Evolutionary conservation across 2,113 vertebrate genomes (phyloP).

Genomic region (Quiscalus mexicanus): DNA sequence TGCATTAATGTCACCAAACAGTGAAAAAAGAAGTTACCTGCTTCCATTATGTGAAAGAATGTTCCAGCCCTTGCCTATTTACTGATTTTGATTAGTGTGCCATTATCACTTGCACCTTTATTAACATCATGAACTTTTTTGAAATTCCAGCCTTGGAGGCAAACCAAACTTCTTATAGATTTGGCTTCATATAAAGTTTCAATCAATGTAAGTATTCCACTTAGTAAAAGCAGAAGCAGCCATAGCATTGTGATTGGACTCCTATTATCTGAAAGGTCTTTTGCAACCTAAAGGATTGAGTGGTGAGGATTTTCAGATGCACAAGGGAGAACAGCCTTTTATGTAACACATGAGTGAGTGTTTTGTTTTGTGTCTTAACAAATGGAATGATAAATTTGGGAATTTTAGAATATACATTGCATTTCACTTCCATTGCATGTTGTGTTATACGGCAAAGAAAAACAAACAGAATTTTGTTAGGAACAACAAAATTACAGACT

Average conservation of each 20-base stretch:
- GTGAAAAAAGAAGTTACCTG: slow-evolving; percentile 43
- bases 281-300: neutral
- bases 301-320: neutral
- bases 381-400: neutral
- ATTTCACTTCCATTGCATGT: neutral
- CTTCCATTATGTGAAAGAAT: neutral
- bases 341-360: neutral
- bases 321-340: neutral
- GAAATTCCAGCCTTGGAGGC: neutral
- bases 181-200: neutral
- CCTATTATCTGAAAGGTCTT: neutral
- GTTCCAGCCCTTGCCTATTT: slow-evolving; percentile 6
- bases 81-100: neutral
- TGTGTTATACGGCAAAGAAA: neutral
- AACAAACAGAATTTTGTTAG: neutral
- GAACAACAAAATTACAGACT: neutral
- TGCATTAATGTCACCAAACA: slow-evolving; percentile 71
- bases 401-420: neutral
- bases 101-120: neutral
- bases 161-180: neutral
- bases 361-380: neutral
- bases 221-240: neutral
- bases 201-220: neutral
- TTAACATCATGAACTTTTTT: neutral
- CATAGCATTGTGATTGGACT: neutral